A percentile compares a stretch with the other conserved stretches of the same genome.
These are phyloP conservation scores for Drosophila borealis DNA, from an alignment of 2,888 invertebrate species.

Conservation along the genomic window DNA sequence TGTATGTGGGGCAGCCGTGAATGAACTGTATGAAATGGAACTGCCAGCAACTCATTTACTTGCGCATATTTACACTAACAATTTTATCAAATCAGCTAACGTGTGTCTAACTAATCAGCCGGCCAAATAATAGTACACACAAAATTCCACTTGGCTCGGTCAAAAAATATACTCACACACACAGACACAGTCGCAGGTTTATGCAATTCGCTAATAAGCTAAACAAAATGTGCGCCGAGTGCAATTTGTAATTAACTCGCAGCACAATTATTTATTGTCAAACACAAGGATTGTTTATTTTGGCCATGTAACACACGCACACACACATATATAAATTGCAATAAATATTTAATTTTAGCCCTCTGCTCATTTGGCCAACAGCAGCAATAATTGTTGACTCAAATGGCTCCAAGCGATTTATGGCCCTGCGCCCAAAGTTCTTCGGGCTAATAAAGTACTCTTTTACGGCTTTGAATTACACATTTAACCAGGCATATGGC, in stretches of 20 bases:
- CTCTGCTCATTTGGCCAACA: slow-evolving; percentile 20
- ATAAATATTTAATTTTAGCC: slow-evolving; percentile 60
- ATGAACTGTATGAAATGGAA: slow-evolving; percentile 46
- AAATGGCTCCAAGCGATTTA: slow-evolving; percentile 8
- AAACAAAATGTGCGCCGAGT: slow-evolving; percentile 68
- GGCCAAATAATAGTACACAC: slow-evolving; percentile 37
- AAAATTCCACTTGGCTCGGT: slow-evolving; percentile 33
- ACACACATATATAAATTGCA: slow-evolving; percentile 41
- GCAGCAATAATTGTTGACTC: slow-evolving; percentile 13
- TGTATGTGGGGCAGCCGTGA: slow-evolving; percentile 17
- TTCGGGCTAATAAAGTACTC: not conserved
- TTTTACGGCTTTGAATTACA: not conserved
- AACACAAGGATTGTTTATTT: slow-evolving; percentile 50
- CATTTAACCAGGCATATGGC: not conserved
- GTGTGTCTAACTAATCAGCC: slow-evolving; percentile 48
- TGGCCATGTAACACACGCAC: slow-evolving; percentile 46
- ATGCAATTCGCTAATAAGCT: slow-evolving; percentile 65
- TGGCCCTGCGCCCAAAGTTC: not conserved
- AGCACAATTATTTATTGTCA: slow-evolving; percentile 76
- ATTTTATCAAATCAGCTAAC: slow-evolving; percentile 67
- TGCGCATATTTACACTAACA: slow-evolving; percentile 57
- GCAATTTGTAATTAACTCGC: slow-evolving; percentile 74
- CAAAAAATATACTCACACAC: slow-evolving; percentile 9
- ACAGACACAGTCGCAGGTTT: slow-evolving; percentile 4
- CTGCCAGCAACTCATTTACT: slow-evolving; percentile 43